These are phyloP conservation scores for Molossus molossus DNA, from an alignment of 2,797 vertebrate species.

Conservation along the genomic window DNA sequence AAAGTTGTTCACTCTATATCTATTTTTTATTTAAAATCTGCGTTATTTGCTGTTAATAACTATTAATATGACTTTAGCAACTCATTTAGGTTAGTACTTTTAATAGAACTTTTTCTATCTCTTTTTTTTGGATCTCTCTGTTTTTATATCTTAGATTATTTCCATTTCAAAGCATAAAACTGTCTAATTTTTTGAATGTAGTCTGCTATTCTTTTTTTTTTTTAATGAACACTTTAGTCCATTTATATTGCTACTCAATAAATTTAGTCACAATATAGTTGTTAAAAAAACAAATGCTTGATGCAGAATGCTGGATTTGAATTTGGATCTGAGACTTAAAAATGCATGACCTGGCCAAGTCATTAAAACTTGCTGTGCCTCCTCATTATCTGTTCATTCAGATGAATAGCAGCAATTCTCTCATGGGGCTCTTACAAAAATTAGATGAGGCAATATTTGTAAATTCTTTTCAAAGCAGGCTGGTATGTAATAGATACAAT, in stretches of 20 bases:
- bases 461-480: not conserved
- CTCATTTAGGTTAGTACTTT: not conserved
- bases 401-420: not conserved
- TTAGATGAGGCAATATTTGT: constrained; percentile 30
- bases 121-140: not conserved
- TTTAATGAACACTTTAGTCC: constrained; percentile 27
- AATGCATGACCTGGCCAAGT: not conserved
- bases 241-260: constrained; percentile 10
- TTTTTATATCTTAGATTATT: not conserved
- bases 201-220: not conserved
- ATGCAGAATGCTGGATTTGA: not conserved
- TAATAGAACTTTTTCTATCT: not conserved
- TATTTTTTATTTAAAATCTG: not conserved
- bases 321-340: not conserved
- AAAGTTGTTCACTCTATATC: not conserved
- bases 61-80: not conserved
- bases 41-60: not conserved
- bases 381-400: constrained; percentile 3
- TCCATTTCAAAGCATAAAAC: not conserved
- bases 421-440: not conserved
- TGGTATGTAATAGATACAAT: not conserved
- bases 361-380: not conserved
- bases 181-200: not conserved
- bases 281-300: not conserved
- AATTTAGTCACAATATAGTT: not conserved